These are phyloP conservation scores for Physocephala rufipes DNA, from an alignment of 2,888 invertebrate species.

Conservation along the genomic window DNA sequence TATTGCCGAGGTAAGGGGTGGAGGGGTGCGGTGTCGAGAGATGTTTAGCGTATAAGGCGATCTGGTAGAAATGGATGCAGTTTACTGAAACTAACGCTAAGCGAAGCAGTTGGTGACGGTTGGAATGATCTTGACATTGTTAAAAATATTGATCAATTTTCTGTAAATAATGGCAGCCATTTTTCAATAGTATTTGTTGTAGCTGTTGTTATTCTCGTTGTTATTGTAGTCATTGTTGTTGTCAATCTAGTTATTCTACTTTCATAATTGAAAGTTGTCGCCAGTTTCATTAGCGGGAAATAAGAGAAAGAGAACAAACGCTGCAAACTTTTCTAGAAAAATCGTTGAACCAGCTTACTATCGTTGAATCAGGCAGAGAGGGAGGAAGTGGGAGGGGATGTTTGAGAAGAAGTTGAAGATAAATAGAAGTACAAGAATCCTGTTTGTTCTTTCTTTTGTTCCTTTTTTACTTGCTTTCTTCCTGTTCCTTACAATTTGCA, in stretches of 20 bases:
- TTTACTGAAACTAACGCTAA: background rate
- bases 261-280: conserved; percentile 27
- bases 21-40: no score
- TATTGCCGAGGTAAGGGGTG: no score
- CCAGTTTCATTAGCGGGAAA: no score
- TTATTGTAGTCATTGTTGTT: background rate
- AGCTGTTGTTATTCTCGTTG: conserved; percentile 3
- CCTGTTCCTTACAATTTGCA: background rate
- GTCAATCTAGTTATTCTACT: conserved; percentile 17
- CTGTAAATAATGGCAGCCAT: no score
- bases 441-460: conserved; percentile 5
- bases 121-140: conserved; percentile 2
- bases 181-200: no score
- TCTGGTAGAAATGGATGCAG: background rate
- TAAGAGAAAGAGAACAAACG: no score
- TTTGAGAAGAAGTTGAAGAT: background rate
- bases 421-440: conserved; percentile 17
- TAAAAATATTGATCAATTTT: background rate
- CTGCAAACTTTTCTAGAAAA: no score
- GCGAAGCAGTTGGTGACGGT: background rate
- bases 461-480: background rate
- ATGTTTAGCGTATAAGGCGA: no score
- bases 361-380: no score
- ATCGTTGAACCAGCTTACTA: no score
- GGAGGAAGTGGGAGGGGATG: background rate